Evolutionary conservation across 2,888 invertebrate genomes (phyloP).

Genomic region (Boloria selene): DNA sequence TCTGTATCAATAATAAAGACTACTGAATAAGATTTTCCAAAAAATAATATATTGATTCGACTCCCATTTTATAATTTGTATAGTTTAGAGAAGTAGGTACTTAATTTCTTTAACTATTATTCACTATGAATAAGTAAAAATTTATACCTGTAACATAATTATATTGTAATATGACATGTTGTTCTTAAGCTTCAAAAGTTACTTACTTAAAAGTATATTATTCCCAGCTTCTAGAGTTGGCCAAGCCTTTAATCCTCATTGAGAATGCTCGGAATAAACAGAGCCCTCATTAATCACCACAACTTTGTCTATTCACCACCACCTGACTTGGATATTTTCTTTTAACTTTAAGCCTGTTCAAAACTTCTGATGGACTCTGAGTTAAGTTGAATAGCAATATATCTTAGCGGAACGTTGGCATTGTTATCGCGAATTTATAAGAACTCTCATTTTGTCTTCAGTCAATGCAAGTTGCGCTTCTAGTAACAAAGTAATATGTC

Average conservation of each 20-base stretch:
- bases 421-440: slow-evolving; percentile 39
- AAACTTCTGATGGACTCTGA: slow-evolving; percentile 80
- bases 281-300: slow-evolving; percentile 75
- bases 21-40: no score
- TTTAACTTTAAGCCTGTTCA: slow-evolving; percentile 81
- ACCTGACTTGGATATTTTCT: slow-evolving; percentile 80
- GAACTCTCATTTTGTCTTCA: slow-evolving; percentile 8
- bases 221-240: slow-evolving; percentile 25
- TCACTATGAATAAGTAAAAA: background rate
- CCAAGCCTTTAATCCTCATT: slow-evolving; percentile 66
- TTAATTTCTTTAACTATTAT: no score
- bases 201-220: slow-evolving; percentile 10
- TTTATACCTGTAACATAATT: background rate
- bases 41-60: no score
- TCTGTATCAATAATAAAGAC: no score
- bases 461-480: background rate
- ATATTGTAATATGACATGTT: background rate
- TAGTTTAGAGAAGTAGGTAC: no score
- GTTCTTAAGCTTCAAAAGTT: background rate
- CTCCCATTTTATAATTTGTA: no score
- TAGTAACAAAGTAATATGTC: no score
- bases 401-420: slow-evolving; percentile 57
- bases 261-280: slow-evolving; percentile 69
- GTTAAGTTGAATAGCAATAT: slow-evolving; percentile 81
- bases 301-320: slow-evolving; percentile 78